Evolutionary conservation across 2,797 vertebrate genomes (phyloP).

Genomic region (Morus bassanus): DNA sequence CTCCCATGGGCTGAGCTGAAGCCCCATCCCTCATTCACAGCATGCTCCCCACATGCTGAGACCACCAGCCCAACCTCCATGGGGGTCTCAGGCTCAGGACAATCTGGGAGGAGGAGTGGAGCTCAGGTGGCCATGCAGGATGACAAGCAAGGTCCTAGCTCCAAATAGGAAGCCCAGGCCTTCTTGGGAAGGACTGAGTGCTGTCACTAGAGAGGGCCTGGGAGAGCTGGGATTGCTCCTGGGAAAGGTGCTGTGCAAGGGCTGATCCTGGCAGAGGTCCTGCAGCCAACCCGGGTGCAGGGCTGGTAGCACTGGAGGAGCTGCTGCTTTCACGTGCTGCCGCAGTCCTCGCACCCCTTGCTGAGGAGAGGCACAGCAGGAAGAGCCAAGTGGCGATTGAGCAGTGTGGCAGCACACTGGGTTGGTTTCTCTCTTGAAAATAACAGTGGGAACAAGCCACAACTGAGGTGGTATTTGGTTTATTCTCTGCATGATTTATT

Average conservation of each 20-base stretch:
- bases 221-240: not conserved
- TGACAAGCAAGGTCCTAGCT: not conserved
- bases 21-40: not conserved
- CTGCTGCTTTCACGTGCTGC: not conserved
- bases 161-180: not conserved
- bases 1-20: not conserved
- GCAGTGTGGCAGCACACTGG: not conserved
- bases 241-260: accelerated
- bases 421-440: not conserved
- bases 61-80: not conserved
- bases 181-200: not conserved
- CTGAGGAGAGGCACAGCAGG: not conserved
- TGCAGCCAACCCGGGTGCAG: not conserved
- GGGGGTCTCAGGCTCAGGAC: not conserved
- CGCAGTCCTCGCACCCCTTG: accelerated
- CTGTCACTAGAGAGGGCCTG: not conserved
- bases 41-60: not conserved
- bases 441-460: not conserved
- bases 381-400: accelerated
- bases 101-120: not conserved
- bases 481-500: not conserved
- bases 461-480: not conserved
- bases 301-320: not conserved
- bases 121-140: not conserved
- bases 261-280: not conserved